A percentile compares a stretch with the other conserved stretches of the same genome.
phyloP scores from a whole-genome alignment of 37 sponge, comb jelly and placozoan genomes.

The Tethya wilhelma region DNA sequence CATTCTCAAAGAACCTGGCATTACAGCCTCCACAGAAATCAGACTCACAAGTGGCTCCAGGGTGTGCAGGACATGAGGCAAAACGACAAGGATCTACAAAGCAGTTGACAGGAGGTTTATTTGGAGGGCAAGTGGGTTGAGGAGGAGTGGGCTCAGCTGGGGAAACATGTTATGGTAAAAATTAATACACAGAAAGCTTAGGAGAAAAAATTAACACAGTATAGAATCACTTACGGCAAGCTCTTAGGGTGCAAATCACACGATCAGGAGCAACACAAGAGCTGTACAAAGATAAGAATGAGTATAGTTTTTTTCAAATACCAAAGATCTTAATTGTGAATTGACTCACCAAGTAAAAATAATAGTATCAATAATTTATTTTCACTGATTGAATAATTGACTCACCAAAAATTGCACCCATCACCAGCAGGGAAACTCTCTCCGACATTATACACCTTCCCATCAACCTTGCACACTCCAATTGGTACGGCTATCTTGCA shows the following conservation, averaged over 20 bases:
- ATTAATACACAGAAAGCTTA: no score
- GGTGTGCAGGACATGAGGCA: slow-evolving; percentile 43
- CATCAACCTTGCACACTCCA: not conserved
- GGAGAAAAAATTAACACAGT: not conserved
- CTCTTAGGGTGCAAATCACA: slow-evolving; percentile 1
- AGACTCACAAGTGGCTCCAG: slow-evolving; percentile 41
- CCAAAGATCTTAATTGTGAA: not conserved
- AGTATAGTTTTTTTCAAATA: no score
- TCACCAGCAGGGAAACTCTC: slow-evolving; percentile 29
- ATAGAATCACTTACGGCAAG: slow-evolving; percentile 18
- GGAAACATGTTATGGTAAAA: not conserved
- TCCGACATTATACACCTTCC: slow-evolving; percentile 5
- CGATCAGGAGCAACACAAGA: not conserved
- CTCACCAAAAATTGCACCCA: slow-evolving; percentile 34
- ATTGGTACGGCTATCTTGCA: not conserved
- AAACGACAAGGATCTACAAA: slow-evolving; percentile 53
- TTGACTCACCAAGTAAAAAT: not conserved
- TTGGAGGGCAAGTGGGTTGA: slow-evolving; percentile 32
- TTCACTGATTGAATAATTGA: no score
- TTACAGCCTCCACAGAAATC: slow-evolving; percentile 79
- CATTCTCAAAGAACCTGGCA: no score
- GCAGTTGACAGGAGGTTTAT: slow-evolving; percentile 43
- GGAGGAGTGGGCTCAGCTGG: no score
- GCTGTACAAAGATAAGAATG: not conserved
- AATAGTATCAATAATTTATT: not conserved